Conservation (phyloP, 1,140 invertebrate genomes). For the Heliconius hermathena region DNA sequence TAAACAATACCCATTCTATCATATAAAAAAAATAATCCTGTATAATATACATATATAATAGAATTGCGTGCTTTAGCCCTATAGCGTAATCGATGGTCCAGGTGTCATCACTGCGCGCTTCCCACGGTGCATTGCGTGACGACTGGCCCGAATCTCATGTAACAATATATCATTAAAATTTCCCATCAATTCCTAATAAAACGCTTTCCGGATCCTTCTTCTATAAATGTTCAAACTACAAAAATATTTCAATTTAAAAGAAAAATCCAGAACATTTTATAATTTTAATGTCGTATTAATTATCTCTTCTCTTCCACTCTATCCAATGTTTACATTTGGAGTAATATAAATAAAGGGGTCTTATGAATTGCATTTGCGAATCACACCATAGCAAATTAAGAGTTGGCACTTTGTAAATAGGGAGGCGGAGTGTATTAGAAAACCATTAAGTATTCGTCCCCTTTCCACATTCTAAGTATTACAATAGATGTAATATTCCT, state of each 20-base stretch:
- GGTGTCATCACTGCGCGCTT: slow-evolving; percentile 48
- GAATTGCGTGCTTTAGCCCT: slow-evolving; percentile 26
- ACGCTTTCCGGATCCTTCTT: background rate
- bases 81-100: slow-evolving; percentile 44
- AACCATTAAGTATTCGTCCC: slow-evolving; percentile 63
- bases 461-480: slow-evolving; percentile 28
- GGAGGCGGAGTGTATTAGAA: slow-evolving; percentile 67
- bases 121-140: slow-evolving; percentile 60
- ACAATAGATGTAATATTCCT: slow-evolving; percentile 24
- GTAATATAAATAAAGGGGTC: slow-evolving; percentile 60
- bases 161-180: slow-evolving; percentile 29
- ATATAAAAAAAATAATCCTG: background rate
- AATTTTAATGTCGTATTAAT: slow-evolving; percentile 1
- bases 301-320: background rate
- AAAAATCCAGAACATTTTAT: background rate
- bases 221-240: background rate
- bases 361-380: slow-evolving; percentile 56
- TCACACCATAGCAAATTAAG: slow-evolving; percentile 73
- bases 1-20: background rate
- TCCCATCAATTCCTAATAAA: slow-evolving; percentile 25
- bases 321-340: slow-evolving; percentile 25
- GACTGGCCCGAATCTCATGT: slow-evolving; percentile 41
- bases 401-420: slow-evolving; percentile 56
- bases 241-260: no score
- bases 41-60: slow-evolving; percentile 7